Base-by-base conservation (phyloP, 2,888 invertebrate species). In the Archips crataeganus region DNA sequence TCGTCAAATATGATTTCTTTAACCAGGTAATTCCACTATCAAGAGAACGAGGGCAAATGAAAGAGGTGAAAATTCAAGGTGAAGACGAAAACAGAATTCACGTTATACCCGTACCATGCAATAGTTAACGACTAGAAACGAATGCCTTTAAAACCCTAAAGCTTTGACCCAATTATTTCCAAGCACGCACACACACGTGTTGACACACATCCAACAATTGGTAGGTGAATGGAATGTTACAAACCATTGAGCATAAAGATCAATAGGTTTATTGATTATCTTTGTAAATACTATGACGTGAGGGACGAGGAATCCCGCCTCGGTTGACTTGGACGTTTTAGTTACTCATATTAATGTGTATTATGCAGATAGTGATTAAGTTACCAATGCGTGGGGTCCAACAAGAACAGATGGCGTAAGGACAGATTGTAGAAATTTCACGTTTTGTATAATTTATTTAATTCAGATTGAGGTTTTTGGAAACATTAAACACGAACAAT, bases 151-250 rank as follows among this genome's bases (percentile, higher is more conserved):
- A 71, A 62, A 57, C 62, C 73, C 72, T 70, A 65, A 74, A 81
- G 82, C 83, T 82, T 81, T 86, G 90, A 90, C 91, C 91, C 82
- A 90, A 90, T 90, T 91, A 88, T 82, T 84, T 78, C 77, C 76
- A 78, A 82, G 80, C 81, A 84, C 82, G 85, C 85, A 82, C 83
- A 76, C 79, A 79, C 79, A 79, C 79, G 68, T 75, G 65, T 73
- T 69, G 64, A 49, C 68, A 73, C 49, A 73, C 78, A 77, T 68
- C 68, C 78, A 84, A 88, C 88, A 87, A 82, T 86, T 86, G 87
- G 81, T 78, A 74, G 79, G 75, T 81, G 85, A 85, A 87, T 84
- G 80, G 79, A 77, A 78, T 80, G 79, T 64, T 79, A 80, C 79
- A 82, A 84, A 81, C 81, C 81, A 84, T 82, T 85, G 82, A 82